Percentiles rank a stretch among this genome's conserved stretches.
phyloP scores from a whole-genome alignment of 2,888 invertebrate species.

The Teinopalpus imperialis region DNA sequence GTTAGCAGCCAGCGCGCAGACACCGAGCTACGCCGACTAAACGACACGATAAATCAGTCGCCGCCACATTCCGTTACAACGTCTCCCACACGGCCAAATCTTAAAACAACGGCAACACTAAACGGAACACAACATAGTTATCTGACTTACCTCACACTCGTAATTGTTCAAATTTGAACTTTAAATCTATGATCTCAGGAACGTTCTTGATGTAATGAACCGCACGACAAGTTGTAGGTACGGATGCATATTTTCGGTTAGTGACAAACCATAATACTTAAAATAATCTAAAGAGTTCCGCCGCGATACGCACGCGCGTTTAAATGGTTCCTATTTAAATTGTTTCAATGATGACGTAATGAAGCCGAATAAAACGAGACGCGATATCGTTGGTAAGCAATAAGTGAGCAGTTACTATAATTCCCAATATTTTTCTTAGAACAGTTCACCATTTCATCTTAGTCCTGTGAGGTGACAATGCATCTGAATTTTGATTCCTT shows the following conservation, averaged over 20 bases:
- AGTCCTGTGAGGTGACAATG: no score
- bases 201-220: background rate
- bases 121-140: background rate
- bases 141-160: background rate
- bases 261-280: constrained; percentile 6
- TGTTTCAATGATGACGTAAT: background rate
- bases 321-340: background rate
- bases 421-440: no score
- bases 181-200: background rate
- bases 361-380: background rate
- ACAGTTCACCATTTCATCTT: no score
- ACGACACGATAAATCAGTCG: constrained; percentile 19
- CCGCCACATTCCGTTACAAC: constrained; percentile 16
- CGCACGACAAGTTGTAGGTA: no score
- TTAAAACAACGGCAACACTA: constrained; percentile 1
- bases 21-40: constrained; percentile 7
- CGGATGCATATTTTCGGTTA: background rate
- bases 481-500: no score
- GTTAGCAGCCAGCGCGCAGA: no score
- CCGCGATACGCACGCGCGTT: constrained; percentile 18
- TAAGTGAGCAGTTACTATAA: no score
- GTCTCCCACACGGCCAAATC: constrained; percentile 7
- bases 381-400: background rate
- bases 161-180: background rate
- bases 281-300: constrained; percentile 13